Base-by-base conservation (phyloP, 2,113 vertebrate genomes). In the Sterrhoptilus dennistouni region DNA sequence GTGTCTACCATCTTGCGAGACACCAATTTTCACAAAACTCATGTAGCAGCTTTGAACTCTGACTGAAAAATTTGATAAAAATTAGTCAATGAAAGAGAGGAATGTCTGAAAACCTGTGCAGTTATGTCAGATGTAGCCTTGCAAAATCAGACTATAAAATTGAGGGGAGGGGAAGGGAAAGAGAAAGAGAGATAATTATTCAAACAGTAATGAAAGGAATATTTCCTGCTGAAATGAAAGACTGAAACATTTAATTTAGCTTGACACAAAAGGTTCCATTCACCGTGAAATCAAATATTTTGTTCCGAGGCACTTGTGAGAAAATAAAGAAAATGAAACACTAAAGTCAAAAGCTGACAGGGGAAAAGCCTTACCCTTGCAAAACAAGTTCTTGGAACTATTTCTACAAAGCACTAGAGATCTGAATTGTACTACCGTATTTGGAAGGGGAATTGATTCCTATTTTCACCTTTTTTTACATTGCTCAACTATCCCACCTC, bases 231-330 rank as follows among this genome's bases (percentile, higher is more conserved):
- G 77, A 95, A 95, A 95, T 95, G 76, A 83, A 90, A 95, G 68
- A 87, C 89, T 81, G 76, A 92, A 96, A 75, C 69, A 52, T 93
- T 93, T 93, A 33, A 89, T 93, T 95, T 93, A 66, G 42, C 59
- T 92, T 92, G 89, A 71, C 86, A 95, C 72, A 92, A 95, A 95
- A 91, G 72, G 13, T 92, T 95, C 72, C 10, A 84, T 89, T 97
- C 80, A 92, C 80, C 0, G 1, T 95, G 86, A 95, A 96, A 96
- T 94, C 91, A 95, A 96, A 90, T 90, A 92, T 81, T 97, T 97
- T 87, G 47, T 96, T 93, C 76, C 54, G 54, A 95, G 64, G 29
- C 8, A 6, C 19, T 86, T 83, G 33, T 74, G 63, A 87, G 76
- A 81, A 94, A 89, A 63, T 53, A 93, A 94, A 88, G 85, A 90